phyloP scores from a whole-genome alignment of 2,113 vertebrate genomes.

The Perca fluviatilis region DNA sequence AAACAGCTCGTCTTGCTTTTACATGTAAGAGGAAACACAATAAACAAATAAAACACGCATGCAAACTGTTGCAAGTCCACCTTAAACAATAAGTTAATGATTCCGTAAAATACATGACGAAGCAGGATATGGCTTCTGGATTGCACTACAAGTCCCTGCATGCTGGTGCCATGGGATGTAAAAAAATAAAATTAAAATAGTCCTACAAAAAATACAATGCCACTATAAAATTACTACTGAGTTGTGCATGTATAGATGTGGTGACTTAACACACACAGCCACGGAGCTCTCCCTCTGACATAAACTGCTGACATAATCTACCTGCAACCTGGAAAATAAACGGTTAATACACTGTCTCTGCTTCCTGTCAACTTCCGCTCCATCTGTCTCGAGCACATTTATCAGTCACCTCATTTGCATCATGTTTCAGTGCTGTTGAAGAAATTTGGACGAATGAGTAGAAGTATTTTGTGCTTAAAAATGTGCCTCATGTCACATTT shows the following conservation, averaged over 20 bases:
- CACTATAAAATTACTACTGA: not conserved
- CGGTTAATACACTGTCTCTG: not conserved
- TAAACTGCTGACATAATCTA: not conserved
- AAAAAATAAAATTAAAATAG: not conserved
- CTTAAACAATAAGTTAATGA: not conserved
- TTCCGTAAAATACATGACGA: not conserved
- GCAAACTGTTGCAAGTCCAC: conserved; percentile 36
- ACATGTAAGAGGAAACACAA: not conserved
- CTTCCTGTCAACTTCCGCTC: conserved; percentile 23
- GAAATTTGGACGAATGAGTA: not conserved
- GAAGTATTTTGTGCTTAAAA: not conserved
- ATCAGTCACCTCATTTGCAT: conserved; percentile 14
- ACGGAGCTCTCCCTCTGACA: not conserved
- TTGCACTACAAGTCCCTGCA: conserved; percentile 18
- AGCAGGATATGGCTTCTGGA: not conserved
- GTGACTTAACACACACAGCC: conserved; percentile 3
- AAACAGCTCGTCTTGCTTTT: not conserved
- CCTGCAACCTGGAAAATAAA: conserved; percentile 16
- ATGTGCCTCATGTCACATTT: not conserved
- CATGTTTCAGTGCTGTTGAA: not conserved
- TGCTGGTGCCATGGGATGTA: not conserved
- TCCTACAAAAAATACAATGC: not conserved
- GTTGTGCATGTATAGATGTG: not conserved
- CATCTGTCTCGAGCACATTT: conserved; percentile 4
- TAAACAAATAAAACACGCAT: not conserved